phyloP scores from a whole-genome alignment of 1,140 invertebrate species.

The Rhyzopertha dominica region DNA sequence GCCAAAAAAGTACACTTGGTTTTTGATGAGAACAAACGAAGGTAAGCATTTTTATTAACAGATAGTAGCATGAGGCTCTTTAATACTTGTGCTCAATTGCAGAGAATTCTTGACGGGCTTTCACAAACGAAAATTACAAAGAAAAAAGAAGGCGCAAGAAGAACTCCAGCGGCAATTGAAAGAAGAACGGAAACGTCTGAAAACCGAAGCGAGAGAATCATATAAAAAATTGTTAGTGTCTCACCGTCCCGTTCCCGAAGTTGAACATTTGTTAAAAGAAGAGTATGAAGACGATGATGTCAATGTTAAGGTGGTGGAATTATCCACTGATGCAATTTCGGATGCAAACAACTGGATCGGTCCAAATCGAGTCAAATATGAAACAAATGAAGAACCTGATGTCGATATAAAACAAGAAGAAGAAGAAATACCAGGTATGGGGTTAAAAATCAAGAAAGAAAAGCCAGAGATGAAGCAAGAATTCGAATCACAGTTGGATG shows the following conservation, averaged over 20 bases:
- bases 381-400: constrained; percentile 44
- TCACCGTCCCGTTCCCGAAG: constrained; percentile 58
- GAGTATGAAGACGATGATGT: constrained; percentile 70
- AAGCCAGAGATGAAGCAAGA: constrained; percentile 28
- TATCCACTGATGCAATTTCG: constrained; percentile 60
- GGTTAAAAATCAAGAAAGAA: constrained; percentile 38
- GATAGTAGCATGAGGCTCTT: background rate
- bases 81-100: constrained; percentile 12
- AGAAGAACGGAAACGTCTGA: constrained; percentile 68
- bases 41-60: constrained; percentile 44
- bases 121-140: constrained; percentile 67
- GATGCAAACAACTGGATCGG: constrained; percentile 65
- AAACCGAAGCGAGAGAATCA: constrained; percentile 62
- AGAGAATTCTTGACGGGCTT: constrained; percentile 73
- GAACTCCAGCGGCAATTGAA: constrained; percentile 64
- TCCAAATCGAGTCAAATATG: constrained; percentile 54
- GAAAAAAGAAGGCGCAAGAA: constrained; percentile 64
- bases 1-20: constrained; percentile 53
- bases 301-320: constrained; percentile 67
- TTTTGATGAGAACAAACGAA: constrained; percentile 57
- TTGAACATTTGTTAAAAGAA: constrained; percentile 60
- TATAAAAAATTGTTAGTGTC: constrained; percentile 61
- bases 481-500: constrained; percentile 57
- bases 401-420: constrained; percentile 37
- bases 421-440: constrained; percentile 55